Evolutionary conservation across 2,888 invertebrate genomes (phyloP).

Genomic region (Drosophila longiperda): DNA sequence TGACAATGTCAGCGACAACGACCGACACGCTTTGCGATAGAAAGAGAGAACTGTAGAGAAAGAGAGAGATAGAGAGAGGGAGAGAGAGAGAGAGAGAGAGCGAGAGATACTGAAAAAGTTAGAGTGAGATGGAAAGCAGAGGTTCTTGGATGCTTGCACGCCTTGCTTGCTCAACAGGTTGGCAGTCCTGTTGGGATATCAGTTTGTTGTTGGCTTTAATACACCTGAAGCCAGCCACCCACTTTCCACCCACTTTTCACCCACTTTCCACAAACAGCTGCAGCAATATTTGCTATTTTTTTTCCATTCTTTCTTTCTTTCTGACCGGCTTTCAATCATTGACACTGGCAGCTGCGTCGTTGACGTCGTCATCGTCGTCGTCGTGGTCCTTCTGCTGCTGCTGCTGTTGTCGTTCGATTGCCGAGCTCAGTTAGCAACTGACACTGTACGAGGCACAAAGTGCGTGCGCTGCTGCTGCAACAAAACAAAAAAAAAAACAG

Average conservation of each 20-base stretch:
- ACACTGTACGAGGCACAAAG: slow-evolving; percentile 65
- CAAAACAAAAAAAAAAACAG: slow-evolving; percentile 8
- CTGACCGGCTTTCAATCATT: slow-evolving; percentile 63
- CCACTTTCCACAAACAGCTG: slow-evolving; percentile 24
- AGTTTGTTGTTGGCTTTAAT: slow-evolving; percentile 32
- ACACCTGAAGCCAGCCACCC: neutral
- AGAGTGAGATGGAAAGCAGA: neutral
- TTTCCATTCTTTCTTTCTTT: neutral
- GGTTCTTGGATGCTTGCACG: slow-evolving; percentile 27
- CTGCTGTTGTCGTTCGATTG: slow-evolving; percentile 8
- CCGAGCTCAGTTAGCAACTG: slow-evolving; percentile 63
- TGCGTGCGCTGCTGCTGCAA: slow-evolving; percentile 52
- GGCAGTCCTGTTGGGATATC: slow-evolving; percentile 32
- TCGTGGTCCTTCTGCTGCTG: slow-evolving; percentile 3
- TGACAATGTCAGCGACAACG: slow-evolving; percentile 56
- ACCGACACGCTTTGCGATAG: slow-evolving; percentile 1
- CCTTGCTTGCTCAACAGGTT: slow-evolving; percentile 61
- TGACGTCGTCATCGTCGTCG: neutral
- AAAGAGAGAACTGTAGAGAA: neutral
- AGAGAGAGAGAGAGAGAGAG: neutral
- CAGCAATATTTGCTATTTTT: slow-evolving; percentile 4
- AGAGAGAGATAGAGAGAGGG: neutral
- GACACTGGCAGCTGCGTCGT: slow-evolving; percentile 31
- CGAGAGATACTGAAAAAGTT: neutral
- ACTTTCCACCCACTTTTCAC: neutral